Evolutionary conservation across 2,888 invertebrate genomes (phyloP), one percentile per base, ranked within the genome.

Genomic region (Heliconius sara): DNA sequence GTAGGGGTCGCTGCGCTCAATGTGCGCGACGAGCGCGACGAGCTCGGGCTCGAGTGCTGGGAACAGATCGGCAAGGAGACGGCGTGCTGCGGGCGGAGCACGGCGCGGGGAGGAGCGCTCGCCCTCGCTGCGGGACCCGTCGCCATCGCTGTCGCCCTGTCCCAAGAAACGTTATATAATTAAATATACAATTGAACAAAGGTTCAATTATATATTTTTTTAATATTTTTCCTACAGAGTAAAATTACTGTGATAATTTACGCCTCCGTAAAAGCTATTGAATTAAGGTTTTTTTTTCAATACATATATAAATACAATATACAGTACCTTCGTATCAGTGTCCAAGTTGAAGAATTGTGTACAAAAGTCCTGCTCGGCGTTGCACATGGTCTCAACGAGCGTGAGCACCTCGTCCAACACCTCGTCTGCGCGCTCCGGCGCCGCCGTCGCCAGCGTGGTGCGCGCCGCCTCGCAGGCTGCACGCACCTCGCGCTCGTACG

Each of bases 361-460:
- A 90, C 99, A 99, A 93, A 99, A 99, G 85, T 98, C 97, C 93
- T 99, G 99, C 91, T 99, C 99, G 39, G 98, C 97, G 84, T 99
- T 96, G 89, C 99, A 99, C 78, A 99, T 97, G 6, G 98, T 98
- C 89, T 99, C 99, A 83, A 99, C 95, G 88, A 98, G 97, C 25
- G 97, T 97, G 80, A 99, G 95, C 77, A 99, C 98, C 73, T 80
- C 83, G 86, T 92, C 92, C 30, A 93, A 90, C 70, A 87, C 83
- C 57, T 87, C 86, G 83, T 90, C 91, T 39, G 87, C 86, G 68
- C 84, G 86, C 34, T 84, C 88, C 82, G 85, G 90, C 81, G 87
- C 82, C 80, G 85, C 85, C 81, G 84, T 67, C 73, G 83, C 76
- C 39, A 84, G 83, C 43, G 94, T 89, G 60, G 96, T 96, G 88